Evolutionary conservation across 2,888 invertebrate genomes (phyloP).

Genomic region (Podotricha telesiphe): DNA sequence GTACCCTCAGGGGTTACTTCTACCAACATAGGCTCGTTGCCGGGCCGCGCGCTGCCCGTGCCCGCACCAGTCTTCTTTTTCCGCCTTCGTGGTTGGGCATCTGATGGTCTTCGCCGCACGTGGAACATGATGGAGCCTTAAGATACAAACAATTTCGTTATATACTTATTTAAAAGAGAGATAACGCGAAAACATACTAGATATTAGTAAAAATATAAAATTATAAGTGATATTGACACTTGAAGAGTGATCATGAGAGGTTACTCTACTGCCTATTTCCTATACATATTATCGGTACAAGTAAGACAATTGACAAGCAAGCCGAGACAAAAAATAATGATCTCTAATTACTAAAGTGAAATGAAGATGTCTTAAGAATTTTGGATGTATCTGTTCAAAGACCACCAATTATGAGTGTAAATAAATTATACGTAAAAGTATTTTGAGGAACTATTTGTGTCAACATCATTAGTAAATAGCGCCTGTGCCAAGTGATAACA

Average conservation of each 20-base stretch:
- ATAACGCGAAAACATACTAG: too few species aligned
- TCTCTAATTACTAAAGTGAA: too few species aligned
- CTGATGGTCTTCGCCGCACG: conserved; percentile 95
- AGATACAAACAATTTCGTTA: background rate
- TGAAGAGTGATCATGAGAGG: too few species aligned
- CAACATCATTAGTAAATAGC: conserved; percentile 73
- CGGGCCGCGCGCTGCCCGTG: conserved; percentile 80
- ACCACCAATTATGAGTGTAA: too few species aligned
- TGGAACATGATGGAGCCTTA: conserved; percentile 98
- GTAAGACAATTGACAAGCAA: too few species aligned
- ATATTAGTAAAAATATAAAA: too few species aligned
- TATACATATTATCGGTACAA: too few species aligned
- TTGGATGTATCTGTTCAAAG: too few species aligned
- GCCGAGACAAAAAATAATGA: too few species aligned
- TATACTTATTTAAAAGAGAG: background rate
- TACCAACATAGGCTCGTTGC: conserved; percentile 86
- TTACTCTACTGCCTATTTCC: too few species aligned
- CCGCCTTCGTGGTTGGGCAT: conserved; percentile 93
- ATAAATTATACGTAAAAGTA: background rate
- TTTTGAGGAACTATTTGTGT: background rate
- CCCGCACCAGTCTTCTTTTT: conserved; percentile 89
- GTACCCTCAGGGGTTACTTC: conserved; percentile 92
- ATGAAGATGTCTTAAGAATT: too few species aligned
- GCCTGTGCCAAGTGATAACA: conserved; percentile 50
- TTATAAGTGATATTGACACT: too few species aligned